A percentile compares a stretch with the other conserved stretches of the same genome.
These are phyloP conservation scores for Drosophila asahinai DNA, from an alignment of 1,140 invertebrate genomes.

Conservation along the genomic window DNA sequence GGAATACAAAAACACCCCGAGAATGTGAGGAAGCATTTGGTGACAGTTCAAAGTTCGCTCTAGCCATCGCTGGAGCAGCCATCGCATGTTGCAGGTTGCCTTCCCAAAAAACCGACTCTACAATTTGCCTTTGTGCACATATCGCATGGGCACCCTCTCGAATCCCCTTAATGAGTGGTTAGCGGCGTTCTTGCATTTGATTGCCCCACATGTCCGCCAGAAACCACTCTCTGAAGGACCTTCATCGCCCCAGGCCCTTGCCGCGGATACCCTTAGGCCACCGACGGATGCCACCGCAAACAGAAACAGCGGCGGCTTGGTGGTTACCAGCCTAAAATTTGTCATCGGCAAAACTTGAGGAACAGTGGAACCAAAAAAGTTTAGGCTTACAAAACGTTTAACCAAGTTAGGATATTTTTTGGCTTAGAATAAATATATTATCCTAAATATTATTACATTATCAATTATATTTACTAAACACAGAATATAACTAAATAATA, in stretches of 20 bases:
- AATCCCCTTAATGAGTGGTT: constrained; percentile 67
- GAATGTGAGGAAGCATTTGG: constrained; percentile 25
- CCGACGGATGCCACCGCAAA: constrained; percentile 31
- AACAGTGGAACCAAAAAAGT: neutral
- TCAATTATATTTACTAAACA: neutral
- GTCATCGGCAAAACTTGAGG: neutral
- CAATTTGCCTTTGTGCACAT: constrained; percentile 46
- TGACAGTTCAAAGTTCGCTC: constrained; percentile 62
- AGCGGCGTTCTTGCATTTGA: constrained; percentile 44
- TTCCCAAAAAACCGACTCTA: constrained; percentile 22
- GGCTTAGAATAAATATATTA: too few relatives aligned
- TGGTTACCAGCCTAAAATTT: constrained; percentile 13
- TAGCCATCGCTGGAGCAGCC: constrained; percentile 2
- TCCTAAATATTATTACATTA: too few relatives aligned
- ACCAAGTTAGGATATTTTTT: too few relatives aligned
- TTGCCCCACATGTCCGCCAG: constrained; percentile 32
- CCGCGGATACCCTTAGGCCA: neutral
- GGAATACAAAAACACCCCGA: constrained; percentile 28
- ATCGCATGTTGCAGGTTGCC: constrained; percentile 35
- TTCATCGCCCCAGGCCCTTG: neutral
- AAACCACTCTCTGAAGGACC: constrained; percentile 24
- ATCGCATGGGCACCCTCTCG: constrained; percentile 43
- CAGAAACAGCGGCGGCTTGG: neutral
- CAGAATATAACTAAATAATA: neutral
- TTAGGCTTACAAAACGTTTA: neutral